Percentiles rank a stretch among this genome's conserved stretches.
Conservation (phyloP, 2,888 invertebrate species). For the Diplazon laetatorius region DNA sequence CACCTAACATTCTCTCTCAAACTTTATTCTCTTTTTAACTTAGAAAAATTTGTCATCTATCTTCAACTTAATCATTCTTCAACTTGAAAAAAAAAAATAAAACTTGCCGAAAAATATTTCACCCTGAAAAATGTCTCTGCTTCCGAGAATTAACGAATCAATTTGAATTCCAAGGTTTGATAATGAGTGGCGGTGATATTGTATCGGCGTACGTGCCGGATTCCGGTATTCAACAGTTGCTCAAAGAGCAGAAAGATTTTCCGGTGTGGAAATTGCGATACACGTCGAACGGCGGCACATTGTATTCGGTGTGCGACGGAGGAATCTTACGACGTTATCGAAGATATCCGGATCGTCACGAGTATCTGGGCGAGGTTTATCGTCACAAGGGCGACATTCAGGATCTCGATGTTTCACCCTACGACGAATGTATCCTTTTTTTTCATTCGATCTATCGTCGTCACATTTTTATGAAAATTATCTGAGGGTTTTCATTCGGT, state of each 20-base stretch:
- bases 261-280: constrained; percentile 83
- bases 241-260: constrained; percentile 80
- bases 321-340: constrained; percentile 82
- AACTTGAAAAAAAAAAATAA: too few relatives aligned
- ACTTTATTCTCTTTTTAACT: too few relatives aligned
- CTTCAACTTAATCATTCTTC: too few relatives aligned
- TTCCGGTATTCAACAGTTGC: constrained; percentile 81
- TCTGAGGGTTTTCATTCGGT: too few relatives aligned
- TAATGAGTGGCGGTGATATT: constrained; percentile 82
- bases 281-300: constrained; percentile 82
- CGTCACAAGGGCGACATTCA: constrained; percentile 82
- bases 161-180: constrained; percentile 78
- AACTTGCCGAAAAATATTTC: too few relatives aligned
- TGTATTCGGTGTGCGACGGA: constrained; percentile 82
- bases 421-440: constrained; percentile 83
- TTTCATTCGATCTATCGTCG: constrained; percentile 3
- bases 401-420: constrained; percentile 83
- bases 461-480: background rate
- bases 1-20: too few relatives aligned
- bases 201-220: constrained; percentile 82
- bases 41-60: too few relatives aligned
- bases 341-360: constrained; percentile 82
- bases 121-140: too few relatives aligned
- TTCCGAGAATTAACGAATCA: too few relatives aligned
- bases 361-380: constrained; percentile 83